Base-by-base conservation (phyloP, 2,888 invertebrate genomes). In the Griposia aprilina region DNA sequence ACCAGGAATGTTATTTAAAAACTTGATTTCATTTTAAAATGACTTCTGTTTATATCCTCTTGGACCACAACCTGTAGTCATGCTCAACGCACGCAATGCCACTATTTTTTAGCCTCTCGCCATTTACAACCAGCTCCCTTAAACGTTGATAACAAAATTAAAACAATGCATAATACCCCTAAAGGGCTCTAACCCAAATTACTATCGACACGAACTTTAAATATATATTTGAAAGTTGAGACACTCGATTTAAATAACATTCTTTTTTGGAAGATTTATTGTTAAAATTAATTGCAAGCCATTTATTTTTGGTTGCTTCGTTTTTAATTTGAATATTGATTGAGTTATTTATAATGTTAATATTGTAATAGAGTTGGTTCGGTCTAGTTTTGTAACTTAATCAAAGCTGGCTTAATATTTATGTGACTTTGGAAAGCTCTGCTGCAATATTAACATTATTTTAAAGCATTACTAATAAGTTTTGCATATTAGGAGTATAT, bases 101-200 rank as follows among this genome's bases (percentile, higher is more conserved):
- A 91, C 94, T 88, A 94, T 94, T 94, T 94, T 94, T 95, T 92
- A 93, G 87, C 87, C 87, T 92, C 91, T 91, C 89, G 81, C 88
- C 88, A 89, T 91, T 92, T 90, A 91, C 91, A 91, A 89, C 83
- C 84, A 87, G 81, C 76, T 75, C 88, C 89, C 89, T 93, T 92
- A 92, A 93, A 92, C 90, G 92, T 92, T 93, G 92, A 93, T 93
- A 93, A 92, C 76, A 89, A 90, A 89, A 91, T 91, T 90, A 90
- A 90, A 88, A 90, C 88, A 89, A 90, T 90, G 88, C 88, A 78
- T 88, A 62, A 78, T 86, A 77, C 76, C 80, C 84, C 84, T 84
- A 84, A 90, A 90, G 80, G 84, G 77, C 78, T 80, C 72, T 69
- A 62, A 45, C 45, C 66, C 30, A 82, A 86, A 81, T 87, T 76